Conservation (phyloP, 2,797 vertebrate genomes). For the Rhinatrema bivittatum region DNA sequence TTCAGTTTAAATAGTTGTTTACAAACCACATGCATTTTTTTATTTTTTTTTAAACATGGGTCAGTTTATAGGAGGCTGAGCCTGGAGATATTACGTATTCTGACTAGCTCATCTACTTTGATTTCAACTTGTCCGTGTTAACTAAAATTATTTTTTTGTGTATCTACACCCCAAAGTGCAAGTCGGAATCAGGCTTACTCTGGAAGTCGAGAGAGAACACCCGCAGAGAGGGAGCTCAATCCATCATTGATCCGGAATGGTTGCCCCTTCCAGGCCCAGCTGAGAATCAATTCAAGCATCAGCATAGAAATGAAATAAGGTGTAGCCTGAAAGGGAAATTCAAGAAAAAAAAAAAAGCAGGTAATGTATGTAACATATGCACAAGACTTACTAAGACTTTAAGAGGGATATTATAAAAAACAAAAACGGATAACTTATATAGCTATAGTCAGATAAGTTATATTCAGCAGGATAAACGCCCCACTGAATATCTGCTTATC, state of each 20-base stretch:
- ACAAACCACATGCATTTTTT: constrained; percentile 11
- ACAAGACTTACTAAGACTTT: too few species aligned
- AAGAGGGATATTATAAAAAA: too few species aligned
- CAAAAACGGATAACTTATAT: too few species aligned
- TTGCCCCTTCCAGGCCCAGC: constrained; percentile 56
- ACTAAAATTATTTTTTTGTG: background rate
- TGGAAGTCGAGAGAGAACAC: constrained; percentile 77
- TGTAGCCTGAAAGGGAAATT: constrained; percentile 63
- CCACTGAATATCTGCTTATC: too few species aligned
- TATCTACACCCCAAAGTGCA: background rate
- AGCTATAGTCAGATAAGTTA: too few species aligned
- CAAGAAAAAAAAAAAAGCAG: constrained; percentile 11
- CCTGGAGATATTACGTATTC: too few species aligned
- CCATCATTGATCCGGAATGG: constrained; percentile 62
- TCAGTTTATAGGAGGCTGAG: too few species aligned
- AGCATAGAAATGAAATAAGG: constrained; percentile 77
- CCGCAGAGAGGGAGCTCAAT: constrained; percentile 72
- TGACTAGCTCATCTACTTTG: too few species aligned
- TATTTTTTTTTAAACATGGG: too few species aligned
- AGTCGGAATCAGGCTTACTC: constrained; percentile 62
- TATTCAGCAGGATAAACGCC: too few species aligned
- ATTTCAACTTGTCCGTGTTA: too few species aligned
- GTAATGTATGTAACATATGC: too few species aligned
- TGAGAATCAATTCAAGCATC: constrained; percentile 70
- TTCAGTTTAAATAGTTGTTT: constrained; percentile 7